Evolutionary conservation across 2,113 vertebrate species (phyloP), one percentile per base, ranked within the genome.

Genomic region (Mohoua ochrocephala): DNA sequence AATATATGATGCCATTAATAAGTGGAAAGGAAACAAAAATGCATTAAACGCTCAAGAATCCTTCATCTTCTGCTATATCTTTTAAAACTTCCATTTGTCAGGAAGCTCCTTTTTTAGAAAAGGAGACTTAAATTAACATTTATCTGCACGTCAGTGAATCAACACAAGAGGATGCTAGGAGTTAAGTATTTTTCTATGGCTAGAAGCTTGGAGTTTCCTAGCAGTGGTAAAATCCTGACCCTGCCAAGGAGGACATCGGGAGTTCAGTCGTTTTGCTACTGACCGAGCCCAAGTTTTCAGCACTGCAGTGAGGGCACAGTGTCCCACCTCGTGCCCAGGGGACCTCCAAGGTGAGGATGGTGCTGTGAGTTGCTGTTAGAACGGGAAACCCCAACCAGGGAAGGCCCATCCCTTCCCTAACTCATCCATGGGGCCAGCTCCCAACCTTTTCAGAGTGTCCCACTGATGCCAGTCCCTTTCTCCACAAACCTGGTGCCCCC

Each of bases 1-100:
- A 96, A 95, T 96, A 97, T 95, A 95, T 81, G 91, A 91, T 95
- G 91, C 84, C 64, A 89, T 95, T 96, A 97, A 64, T 90, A 96
- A 95, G 53, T 88, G 52, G 56, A 82, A 94, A 94, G 24, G 44
- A 33, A 13, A 59, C n/a, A 61, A 86, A 75, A 91, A 92, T 24
- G 49, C 69, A 91, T 87, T 91, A 45, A 91, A 77, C 22, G 31
- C 87, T 94, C 27, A 80, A 47, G 35, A 92, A 70, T 91, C 91
- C 91, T 97, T 97, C 91, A 97, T 95, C 44, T 82, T 92, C 30
- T 80, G 52, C 47, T 84, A 3, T 56, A 65, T 75, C 31, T n/a
- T 85, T 47, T 44, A 84, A 71, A 95, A 70, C 47, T 89, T 93
- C 60, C 52, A 69, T 82, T 73, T 90, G 64, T 60, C 28, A 60